A percentile compares a stretch with the other conserved stretches of the same genome.
Evolutionary conservation across 1,140 invertebrate genomes (phyloP).

Genomic region (Pogonomyrmex barbatus): DNA sequence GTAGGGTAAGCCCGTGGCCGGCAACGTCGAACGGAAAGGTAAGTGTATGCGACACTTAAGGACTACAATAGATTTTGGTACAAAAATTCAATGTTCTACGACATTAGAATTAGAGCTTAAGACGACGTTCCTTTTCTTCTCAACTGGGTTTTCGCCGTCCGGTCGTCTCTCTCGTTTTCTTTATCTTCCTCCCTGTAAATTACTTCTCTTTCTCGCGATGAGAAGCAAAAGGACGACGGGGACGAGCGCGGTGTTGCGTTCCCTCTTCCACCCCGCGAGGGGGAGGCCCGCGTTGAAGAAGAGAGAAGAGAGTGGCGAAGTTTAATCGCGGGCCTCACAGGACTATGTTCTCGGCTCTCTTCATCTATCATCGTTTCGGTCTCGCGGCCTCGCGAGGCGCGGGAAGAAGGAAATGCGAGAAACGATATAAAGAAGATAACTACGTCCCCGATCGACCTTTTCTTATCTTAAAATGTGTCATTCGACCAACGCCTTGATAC

Average conservation of each 20-base stretch:
- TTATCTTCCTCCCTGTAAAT: constrained; percentile 60
- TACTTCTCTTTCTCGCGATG: constrained; percentile 7
- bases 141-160: constrained; percentile 25
- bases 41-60: constrained; percentile 78
- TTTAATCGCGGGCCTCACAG: constrained; percentile 60
- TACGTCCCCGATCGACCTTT: constrained; percentile 79
- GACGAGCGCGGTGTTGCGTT: constrained; percentile 74
- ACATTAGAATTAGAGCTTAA: constrained; percentile 78
- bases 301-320: constrained; percentile 19
- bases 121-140: constrained; percentile 79
- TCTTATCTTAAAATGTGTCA: constrained; percentile 82
- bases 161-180: constrained; percentile 56
- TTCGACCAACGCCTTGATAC: constrained; percentile 82
- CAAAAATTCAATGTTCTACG: constrained; percentile 84
- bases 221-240: constrained; percentile 80
- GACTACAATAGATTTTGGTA: constrained; percentile 85
- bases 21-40: constrained; percentile 66
- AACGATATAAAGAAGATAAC: constrained; percentile 67
- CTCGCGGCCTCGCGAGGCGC: constrained; percentile 70
- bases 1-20: constrained; percentile 57
- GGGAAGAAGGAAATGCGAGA: constrained; percentile 72
- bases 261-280: constrained; percentile 72
- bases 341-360: constrained; percentile 41
- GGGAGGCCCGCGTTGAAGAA: constrained; percentile 43
- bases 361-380: constrained; percentile 38